A percentile compares a stretch with the other conserved stretches of the same genome.
Evolutionary conservation across 1,140 invertebrate species (phyloP).

Genomic region (Mylabris phalerata): DNA sequence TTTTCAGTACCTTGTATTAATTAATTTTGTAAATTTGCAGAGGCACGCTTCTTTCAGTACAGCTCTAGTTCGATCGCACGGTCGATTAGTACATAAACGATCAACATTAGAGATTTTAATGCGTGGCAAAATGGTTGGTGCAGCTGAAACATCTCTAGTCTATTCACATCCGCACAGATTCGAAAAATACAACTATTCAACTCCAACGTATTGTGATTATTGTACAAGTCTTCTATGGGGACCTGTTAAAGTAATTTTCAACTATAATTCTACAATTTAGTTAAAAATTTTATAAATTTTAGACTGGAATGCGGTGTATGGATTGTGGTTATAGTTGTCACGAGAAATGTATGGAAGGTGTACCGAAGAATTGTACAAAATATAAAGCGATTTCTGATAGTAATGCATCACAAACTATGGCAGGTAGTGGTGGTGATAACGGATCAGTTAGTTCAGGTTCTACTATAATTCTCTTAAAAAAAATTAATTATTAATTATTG

Average conservation of each 20-base stretch:
- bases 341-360: constrained; percentile 83
- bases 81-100: constrained; percentile 78
- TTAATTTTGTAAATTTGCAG: constrained; percentile 38
- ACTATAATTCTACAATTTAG: constrained; percentile 3
- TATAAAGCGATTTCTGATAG: constrained; percentile 68
- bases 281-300: constrained; percentile 24
- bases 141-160: constrained; percentile 51
- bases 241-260: constrained; percentile 65
- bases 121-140: constrained; percentile 71
- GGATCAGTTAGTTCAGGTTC: constrained; percentile 58
- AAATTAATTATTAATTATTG: not conserved
- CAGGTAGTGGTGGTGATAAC: constrained; percentile 54
- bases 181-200: constrained; percentile 82
- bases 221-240: constrained; percentile 88
- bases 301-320: constrained; percentile 77
- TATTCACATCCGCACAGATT: constrained; percentile 85
- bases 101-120: constrained; percentile 87
- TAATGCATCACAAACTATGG: constrained; percentile 58
- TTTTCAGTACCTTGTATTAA: too few species aligned
- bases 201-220: constrained; percentile 85
- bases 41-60: constrained; percentile 80
- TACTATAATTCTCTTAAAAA: constrained; percentile 37
- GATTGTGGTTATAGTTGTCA: constrained; percentile 95
- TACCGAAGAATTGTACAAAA: constrained; percentile 88
- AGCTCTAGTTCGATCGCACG: constrained; percentile 80